Evolutionary conservation across 35 echinoderm and acorn worm genomes (phyloP), one percentile per base, ranked within the genome.

Genomic region (Heliocidaris erythrogramma): DNA sequence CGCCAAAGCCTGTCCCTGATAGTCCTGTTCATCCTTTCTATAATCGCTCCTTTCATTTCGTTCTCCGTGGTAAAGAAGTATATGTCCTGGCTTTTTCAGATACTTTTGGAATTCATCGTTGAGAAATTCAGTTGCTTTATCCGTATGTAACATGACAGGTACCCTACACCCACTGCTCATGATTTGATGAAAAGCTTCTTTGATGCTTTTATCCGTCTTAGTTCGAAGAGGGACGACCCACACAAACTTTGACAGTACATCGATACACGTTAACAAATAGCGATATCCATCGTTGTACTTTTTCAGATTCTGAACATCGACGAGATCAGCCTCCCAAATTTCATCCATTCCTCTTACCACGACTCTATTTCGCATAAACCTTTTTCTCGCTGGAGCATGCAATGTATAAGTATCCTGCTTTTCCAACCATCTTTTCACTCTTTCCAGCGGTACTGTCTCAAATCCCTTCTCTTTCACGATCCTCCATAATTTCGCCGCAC

Each of bases 1-100:
- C 71, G 91, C 91, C 59, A 96, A 17, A 96, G 94, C 30, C 48
- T 93, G 48, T 50, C 49, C 52, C 92, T 95, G 2, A 93, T 30
- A 21, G 94, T 95, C n/a, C 90, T 48, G 50, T 95, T 95, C 31
- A 93, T 13, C 30, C 86, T 85, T 49, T 95, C 86, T 13, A 94
- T 65, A 48, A 94, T 30, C 27, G 59, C 90, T 21, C 48, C 94
- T 27, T 94, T 94, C 9, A 49, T 88, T 49, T 95, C 86, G 27
- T 94, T 94, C 5, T 95, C 86, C n/a, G 94, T 94, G 14, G 95
- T 96, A 14, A 96, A 94, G 29, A 50, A 96, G 56, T 47, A 49
- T 11, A 94, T 85, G 69, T 88, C 32, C 3, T 32, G 21, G 30
- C n/a, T 16, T 12, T 56, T 52, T 52, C 59, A 93, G 59, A 48